Conservation (phyloP, 2,113 vertebrate species). For the Rhagologus leucostigma region DNA sequence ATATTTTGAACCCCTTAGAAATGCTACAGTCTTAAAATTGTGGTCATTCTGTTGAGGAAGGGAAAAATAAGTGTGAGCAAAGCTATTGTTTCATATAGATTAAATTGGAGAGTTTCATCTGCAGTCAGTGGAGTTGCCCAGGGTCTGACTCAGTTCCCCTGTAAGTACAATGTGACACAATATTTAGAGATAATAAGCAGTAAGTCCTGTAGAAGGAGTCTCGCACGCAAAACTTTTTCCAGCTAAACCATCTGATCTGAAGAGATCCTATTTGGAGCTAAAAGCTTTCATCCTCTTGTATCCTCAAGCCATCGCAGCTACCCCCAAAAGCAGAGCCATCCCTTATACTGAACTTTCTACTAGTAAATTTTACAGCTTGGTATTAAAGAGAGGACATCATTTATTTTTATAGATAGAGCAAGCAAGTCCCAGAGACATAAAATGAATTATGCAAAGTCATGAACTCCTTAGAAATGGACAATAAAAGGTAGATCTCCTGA, state of each 20-base stretch:
- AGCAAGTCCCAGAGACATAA: not conserved
- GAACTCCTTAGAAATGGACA: not conserved
- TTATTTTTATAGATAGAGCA: not conserved
- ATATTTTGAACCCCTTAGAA: not conserved
- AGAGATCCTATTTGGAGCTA: not conserved
- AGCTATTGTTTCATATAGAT: not conserved
- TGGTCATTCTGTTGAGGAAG: not conserved
- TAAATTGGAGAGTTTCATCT: not conserved
- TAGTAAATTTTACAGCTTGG: not conserved
- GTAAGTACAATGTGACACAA: not conserved
- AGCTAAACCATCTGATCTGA: not conserved
- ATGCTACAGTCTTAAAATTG: not conserved
- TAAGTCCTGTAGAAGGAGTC: not conserved
- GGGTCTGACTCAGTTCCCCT: not conserved
- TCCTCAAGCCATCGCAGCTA: not conserved
- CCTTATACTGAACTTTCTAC: not conserved
- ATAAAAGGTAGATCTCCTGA: not conserved
- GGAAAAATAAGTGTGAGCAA: not conserved
- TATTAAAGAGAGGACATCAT: not conserved
- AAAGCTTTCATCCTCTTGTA: not conserved
- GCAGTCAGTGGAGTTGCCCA: not conserved
- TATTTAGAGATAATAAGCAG: not conserved
- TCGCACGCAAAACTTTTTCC: not conserved
- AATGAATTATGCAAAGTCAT: not conserved
- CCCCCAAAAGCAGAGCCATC: not conserved